These are phyloP conservation scores for Acipenser transmontanus DNA, from an alignment of 2,797 vertebrate species.

Conservation along the genomic window DNA sequence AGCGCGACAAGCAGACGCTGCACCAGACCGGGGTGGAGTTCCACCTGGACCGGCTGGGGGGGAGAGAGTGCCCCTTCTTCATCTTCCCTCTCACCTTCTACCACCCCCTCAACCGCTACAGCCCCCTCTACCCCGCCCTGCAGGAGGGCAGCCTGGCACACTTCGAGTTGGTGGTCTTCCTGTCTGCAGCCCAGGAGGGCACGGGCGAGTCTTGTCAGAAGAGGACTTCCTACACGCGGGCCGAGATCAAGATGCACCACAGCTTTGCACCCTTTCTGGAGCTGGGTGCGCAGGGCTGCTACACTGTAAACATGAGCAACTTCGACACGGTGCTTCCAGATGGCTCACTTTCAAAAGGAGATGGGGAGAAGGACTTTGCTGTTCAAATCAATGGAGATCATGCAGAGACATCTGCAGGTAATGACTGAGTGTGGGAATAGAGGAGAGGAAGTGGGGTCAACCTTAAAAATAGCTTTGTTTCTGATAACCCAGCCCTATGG, in stretches of 20 bases:
- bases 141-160: slow-evolving; percentile 62
- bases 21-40: slow-evolving; percentile 87
- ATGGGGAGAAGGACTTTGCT: slow-evolving; percentile 75
- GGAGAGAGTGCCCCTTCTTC: slow-evolving; percentile 81
- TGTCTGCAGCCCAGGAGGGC: slow-evolving; percentile 85
- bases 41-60: slow-evolving; percentile 68
- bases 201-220: slow-evolving; percentile 88
- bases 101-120: slow-evolving; percentile 72
- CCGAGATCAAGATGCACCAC: slow-evolving; percentile 82
- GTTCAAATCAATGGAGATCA: slow-evolving; percentile 81
- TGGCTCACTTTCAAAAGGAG: slow-evolving; percentile 43
- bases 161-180: slow-evolving; percentile 87
- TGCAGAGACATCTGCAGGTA: slow-evolving; percentile 48
- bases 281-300: slow-evolving; percentile 69
- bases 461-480: no score
- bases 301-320: slow-evolving; percentile 77
- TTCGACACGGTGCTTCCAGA: slow-evolving; percentile 71
- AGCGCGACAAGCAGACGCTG: slow-evolving; percentile 73
- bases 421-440: slow-evolving; percentile 52
- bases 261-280: slow-evolving; percentile 68
- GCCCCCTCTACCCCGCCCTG: slow-evolving; percentile 73
- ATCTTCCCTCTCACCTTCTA: slow-evolving; percentile 87
- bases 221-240: slow-evolving; percentile 87
- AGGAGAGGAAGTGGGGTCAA: neutral
- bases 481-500: no score